Evolutionary conservation across 2,888 invertebrate genomes (phyloP), one percentile per base, ranked within the genome.

Genomic region (Microplitis deprimator): DNA sequence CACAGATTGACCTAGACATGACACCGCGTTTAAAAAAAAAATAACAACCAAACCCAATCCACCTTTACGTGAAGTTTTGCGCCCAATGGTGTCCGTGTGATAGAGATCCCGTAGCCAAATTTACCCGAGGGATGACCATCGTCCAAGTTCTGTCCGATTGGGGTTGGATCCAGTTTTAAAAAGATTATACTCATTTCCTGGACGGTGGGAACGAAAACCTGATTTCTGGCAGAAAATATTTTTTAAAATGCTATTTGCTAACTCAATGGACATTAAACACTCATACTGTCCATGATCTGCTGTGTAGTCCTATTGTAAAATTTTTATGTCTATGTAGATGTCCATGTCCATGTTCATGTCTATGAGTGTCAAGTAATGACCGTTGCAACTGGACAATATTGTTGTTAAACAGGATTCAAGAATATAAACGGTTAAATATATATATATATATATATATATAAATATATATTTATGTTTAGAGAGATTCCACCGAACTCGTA

Each of bases 151-250:
- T 7, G 62, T 62, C 65, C 13, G 1, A 20, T 65, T 7, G 29
- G 65, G 65, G 20, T 65, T 10, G 13, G 13, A 29, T 29, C 65
- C 29, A 29, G 20, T 65, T 50, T 4, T 50, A 50, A 50, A 50
- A 50, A 13, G 13, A 10, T 65, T 20, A 1, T 65, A 13, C 29
- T 29, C 13, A 68, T 71, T 69, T 77, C 72, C 73, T 79, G 68
- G 68, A 78, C 83, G 88, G 89, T 89, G 89, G 89, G 89, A 89
- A 89, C 89, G 85, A 88, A 89, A 89, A 89, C 89, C 89, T 89
- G 89, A 88, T 89, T 85, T 88, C 85, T 87, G 85, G 86, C 81
- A 84, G 85, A 62, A 20, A 62, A 20, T 29, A 10, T 20, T 65
- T 65, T 65, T 50, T 50, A 50, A 4, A 3, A 13, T 10, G 4